A percentile compares a stretch with the other conserved stretches of the same genome.
These are phyloP conservation scores for Eristalinus aeneus DNA, from an alignment of 2,888 invertebrate species.

Conservation along the genomic window DNA sequence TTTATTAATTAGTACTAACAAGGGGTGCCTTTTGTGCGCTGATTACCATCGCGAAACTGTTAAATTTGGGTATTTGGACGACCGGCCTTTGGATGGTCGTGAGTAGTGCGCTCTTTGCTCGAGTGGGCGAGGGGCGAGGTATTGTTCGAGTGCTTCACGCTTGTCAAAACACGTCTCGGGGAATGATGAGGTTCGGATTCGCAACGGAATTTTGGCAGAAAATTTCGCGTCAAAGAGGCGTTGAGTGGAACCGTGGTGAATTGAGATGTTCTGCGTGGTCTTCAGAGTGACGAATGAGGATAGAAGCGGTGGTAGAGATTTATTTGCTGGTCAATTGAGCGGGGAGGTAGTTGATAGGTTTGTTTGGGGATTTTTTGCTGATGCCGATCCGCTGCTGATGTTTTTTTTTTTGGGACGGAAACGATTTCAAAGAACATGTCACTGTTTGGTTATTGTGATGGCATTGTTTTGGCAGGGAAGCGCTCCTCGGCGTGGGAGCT, in stretches of 20 bases:
- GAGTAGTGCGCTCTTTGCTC: conserved; percentile 8
- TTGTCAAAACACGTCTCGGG: conserved; percentile 55
- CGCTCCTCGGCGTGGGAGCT: too few species aligned
- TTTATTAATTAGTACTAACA: conserved; percentile 68
- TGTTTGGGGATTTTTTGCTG: not conserved
- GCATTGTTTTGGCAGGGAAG: too few species aligned
- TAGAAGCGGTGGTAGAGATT: not conserved
- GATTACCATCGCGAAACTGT: conserved; percentile 65
- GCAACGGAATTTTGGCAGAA: not conserved
- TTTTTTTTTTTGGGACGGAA: too few species aligned
- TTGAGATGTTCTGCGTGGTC: not conserved
- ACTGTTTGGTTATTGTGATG: too few species aligned
- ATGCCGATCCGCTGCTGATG: too few species aligned
- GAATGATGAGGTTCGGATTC: conserved; percentile 44
- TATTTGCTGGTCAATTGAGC: not conserved
- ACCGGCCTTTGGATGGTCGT: conserved; percentile 8
- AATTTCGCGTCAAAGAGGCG: not conserved
- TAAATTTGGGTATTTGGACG: conserved; percentile 35
- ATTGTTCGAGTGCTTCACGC: conserved; percentile 41
- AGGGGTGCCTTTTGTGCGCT: conserved; percentile 51
- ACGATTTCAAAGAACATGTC: too few species aligned
- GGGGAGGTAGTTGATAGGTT: not conserved
- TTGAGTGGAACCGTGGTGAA: not conserved
- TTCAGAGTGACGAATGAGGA: not conserved
- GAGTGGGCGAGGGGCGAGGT: not conserved